A percentile compares a stretch with the other conserved stretches of the same genome.
These are phyloP conservation scores for Netelia melanura DNA, from an alignment of 2,888 invertebrate genomes.

Conservation along the genomic window DNA sequence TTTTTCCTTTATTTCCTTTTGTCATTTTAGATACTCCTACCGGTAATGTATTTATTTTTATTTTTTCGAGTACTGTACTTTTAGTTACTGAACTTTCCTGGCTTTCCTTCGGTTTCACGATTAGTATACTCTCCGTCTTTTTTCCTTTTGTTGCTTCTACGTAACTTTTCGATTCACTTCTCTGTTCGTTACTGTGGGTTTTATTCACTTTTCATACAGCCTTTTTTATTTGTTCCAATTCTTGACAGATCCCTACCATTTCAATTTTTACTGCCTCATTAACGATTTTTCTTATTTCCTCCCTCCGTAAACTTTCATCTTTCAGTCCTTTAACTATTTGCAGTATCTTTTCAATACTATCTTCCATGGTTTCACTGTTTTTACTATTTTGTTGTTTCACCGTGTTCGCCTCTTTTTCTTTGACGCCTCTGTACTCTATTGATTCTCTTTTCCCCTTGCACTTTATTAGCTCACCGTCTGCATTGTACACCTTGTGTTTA, in stretches of 20 bases:
- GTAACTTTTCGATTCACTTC: not conserved
- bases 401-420: too few species aligned
- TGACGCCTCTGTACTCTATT: too few species aligned
- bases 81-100: conserved; percentile 11
- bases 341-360: not conserved
- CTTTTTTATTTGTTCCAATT: conserved; percentile 27
- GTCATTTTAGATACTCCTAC: too few species aligned
- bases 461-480: too few species aligned
- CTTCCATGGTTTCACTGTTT: not conserved
- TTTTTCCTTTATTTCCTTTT: too few species aligned
- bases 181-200: not conserved
- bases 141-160: not conserved
- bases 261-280: conserved; percentile 3
- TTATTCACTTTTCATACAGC: not conserved
- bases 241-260: not conserved
- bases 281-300: conserved; percentile 27
- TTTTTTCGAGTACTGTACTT: conserved; percentile 16
- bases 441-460: too few species aligned
- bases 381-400: not conserved
- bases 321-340: conserved; percentile 32
- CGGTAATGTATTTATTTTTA: not conserved
- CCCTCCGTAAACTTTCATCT: conserved; percentile 5
- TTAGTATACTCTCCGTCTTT: conserved; percentile 7
- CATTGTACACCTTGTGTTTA: not conserved
- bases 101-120: conserved; percentile 25